These are phyloP conservation scores for Chelon labrosus DNA, from an alignment of 2,797 vertebrate species.

Conservation along the genomic window DNA sequence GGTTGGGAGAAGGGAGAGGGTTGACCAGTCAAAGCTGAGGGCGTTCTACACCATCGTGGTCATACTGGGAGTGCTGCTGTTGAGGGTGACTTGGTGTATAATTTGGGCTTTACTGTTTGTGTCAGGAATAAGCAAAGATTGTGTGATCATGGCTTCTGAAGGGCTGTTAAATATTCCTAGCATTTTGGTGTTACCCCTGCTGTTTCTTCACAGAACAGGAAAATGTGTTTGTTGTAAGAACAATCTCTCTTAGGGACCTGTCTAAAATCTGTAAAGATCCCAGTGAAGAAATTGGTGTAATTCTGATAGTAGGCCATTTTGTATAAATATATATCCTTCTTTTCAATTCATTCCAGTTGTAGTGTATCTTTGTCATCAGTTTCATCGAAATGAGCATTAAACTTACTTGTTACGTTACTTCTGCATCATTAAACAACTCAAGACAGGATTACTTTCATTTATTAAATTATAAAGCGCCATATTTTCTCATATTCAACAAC, in stretches of 20 bases:
- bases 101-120: accelerated
- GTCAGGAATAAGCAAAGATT: accelerated
- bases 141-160: background rate
- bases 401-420: too few species aligned
- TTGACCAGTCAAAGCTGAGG: slow-evolving; percentile 30
- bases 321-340: too few species aligned
- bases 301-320: too few species aligned
- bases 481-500: too few species aligned
- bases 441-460: too few species aligned
- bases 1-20: accelerated
- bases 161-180: background rate
- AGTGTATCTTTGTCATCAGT: too few species aligned
- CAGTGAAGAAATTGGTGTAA: too few species aligned
- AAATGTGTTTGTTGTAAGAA: background rate
- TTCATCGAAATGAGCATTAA: too few species aligned
- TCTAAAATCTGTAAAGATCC: background rate
- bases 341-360: too few species aligned
- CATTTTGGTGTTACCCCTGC: slow-evolving; percentile 23
- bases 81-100: background rate
- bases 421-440: too few species aligned
- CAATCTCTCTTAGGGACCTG: background rate
- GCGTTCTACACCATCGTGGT: slow-evolving; percentile 21
- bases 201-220: slow-evolving; percentile 26
- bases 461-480: too few species aligned
- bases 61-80: slow-evolving; percentile 5